phyloP scores from a whole-genome alignment of 2,113 vertebrate genomes.

The Naja naja region DNA sequence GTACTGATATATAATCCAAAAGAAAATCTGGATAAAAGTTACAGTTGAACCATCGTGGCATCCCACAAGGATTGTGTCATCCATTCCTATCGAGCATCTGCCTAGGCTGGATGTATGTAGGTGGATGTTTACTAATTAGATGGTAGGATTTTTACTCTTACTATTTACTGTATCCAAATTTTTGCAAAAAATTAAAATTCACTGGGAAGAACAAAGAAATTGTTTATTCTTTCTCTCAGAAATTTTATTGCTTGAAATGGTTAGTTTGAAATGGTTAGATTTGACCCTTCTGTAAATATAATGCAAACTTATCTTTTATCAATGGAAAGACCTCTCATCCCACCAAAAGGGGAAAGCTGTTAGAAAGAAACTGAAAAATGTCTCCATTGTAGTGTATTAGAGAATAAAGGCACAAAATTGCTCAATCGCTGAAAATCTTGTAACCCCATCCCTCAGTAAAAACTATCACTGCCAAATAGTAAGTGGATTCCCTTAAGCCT shows the following conservation, averaged over 20 bases:
- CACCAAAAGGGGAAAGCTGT: neutral
- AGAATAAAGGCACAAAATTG: neutral
- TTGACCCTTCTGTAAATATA: neutral
- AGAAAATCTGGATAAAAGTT: neutral
- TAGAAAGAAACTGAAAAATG: neutral
- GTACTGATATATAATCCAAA: neutral
- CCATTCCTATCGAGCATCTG: neutral
- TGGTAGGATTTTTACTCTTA: neutral
- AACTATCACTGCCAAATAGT: neutral
- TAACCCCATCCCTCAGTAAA: neutral
- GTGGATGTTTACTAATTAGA: neutral
- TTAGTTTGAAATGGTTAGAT: neutral
- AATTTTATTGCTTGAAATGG: neutral
- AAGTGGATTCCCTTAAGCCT: neutral
- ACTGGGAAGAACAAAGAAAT: neutral
- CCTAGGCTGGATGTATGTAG: neutral
- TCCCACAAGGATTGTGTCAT: neutral
- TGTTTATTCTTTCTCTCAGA: neutral
- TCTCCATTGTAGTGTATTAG: neutral
- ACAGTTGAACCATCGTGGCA: neutral
- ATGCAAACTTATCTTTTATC: neutral
- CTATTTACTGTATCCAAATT: neutral
- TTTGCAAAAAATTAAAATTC: neutral
- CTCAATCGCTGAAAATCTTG: neutral
- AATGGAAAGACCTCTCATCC: neutral